A percentile compares a stretch with the other conserved stretches of the same genome.
Evolutionary conservation across 2,113 vertebrate species (phyloP).

Genomic region (Equus quagga): DNA sequence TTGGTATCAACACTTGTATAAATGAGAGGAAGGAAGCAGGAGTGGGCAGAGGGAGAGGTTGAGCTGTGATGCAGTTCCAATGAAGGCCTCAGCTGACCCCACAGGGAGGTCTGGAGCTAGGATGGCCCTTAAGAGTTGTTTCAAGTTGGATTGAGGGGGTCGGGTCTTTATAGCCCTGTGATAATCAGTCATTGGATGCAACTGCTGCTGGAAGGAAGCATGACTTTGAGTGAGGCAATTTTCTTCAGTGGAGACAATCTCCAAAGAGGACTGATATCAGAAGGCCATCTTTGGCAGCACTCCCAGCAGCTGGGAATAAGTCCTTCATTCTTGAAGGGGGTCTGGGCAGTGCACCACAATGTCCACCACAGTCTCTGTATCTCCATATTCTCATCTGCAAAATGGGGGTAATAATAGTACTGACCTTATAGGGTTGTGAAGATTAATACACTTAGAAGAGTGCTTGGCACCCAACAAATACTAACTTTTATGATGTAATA

Average conservation of each 20-base stretch:
- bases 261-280: not conserved
- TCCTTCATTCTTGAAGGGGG: not conserved
- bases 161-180: not conserved
- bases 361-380: not conserved
- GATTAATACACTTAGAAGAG: not conserved
- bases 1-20: not conserved
- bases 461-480: not conserved
- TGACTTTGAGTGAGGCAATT: not conserved
- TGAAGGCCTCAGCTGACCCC: not conserved
- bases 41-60: not conserved
- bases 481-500: not conserved
- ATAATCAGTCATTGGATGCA: not conserved
- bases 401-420: not conserved
- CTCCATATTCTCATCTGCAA: conserved; percentile 11
- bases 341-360: not conserved
- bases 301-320: not conserved
- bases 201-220: not conserved
- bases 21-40: not conserved
- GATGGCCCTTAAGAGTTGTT: not conserved
- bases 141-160: not conserved
- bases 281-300: not conserved
- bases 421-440: not conserved
- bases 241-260: not conserved
- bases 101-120: not conserved
- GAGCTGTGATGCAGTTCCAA: not conserved